Percentiles rank a stretch among this genome's conserved stretches.
These are phyloP conservation scores for Bubalus kerabau DNA, from an alignment of 2,113 vertebrate genomes.

Conservation along the genomic window DNA sequence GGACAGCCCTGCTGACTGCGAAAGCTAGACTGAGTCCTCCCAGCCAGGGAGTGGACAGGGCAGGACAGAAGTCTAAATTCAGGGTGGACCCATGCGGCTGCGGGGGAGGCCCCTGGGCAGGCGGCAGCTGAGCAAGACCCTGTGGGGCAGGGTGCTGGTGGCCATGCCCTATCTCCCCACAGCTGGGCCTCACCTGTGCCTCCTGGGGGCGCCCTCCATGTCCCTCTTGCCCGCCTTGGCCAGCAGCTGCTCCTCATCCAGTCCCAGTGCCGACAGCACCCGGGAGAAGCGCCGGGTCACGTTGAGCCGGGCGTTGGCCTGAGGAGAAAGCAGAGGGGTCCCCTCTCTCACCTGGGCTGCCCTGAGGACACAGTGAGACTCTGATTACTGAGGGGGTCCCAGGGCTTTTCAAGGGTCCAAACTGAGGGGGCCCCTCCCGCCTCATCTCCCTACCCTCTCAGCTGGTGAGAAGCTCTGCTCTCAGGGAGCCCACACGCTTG, in stretches of 20 bases:
- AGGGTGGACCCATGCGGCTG: neutral
- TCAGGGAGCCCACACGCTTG: rapidly evolving
- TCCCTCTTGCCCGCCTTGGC: conserved; percentile 15
- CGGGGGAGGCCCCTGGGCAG: too few species aligned
- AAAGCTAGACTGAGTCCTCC: neutral
- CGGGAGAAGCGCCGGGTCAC: conserved; percentile 69
- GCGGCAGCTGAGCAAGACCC: too few species aligned
- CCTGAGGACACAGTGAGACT: rapidly evolving
- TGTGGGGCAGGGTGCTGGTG: neutral
- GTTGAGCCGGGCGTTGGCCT: conserved; percentile 63
- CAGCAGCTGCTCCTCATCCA: conserved; percentile 65
- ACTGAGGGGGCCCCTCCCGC: neutral
- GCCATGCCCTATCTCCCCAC: neutral
- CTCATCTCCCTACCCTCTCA: neutral
- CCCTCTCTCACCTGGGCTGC: neutral
- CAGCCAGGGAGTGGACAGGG: neutral
- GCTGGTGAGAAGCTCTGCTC: neutral
- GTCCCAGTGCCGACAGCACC: conserved; percentile 64
- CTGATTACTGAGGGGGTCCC: neutral
- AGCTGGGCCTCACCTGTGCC: conserved; percentile 51
- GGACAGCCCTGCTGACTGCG: neutral
- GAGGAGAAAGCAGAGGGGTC: neutral
- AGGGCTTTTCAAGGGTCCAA: neutral
- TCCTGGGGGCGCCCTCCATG: neutral
- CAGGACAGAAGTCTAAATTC: neutral